Evolutionary conservation across 2,888 invertebrate genomes (phyloP), one percentile per base, ranked within the genome.

Genomic region (Anoncus sp.): DNA sequence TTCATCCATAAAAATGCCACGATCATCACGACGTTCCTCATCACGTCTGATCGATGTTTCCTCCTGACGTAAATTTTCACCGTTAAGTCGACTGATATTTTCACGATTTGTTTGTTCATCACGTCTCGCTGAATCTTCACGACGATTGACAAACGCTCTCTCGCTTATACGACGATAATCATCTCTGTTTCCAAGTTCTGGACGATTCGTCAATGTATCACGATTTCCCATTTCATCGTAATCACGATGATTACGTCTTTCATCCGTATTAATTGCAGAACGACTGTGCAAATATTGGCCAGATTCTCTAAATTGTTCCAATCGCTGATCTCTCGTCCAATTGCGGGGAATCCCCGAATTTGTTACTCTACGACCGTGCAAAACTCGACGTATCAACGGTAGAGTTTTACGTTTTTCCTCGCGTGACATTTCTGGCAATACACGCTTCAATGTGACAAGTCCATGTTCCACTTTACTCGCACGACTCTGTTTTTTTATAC

Each of bases 391-490:
- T 2, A 76, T 62, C 27, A 73, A 38, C 22, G 81, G 77, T 27
- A 76, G 20, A 0, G 76, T 67, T 53, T 78, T 78, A 38, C 77
- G 75, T 38, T 80, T 80, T 35, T 80, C 81, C 31, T 81, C 77
- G 12, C 66, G 53, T 27, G 76, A 76, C 60, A 81, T 75, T 31
- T 80, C 77, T 14, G 81, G 81, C 6, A 81, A 49, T 2, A 80
- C 70, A 4, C 74, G 67, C 53, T 71, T 81, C n/a, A 78, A 14
- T 3, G 81, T 78, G 7, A 78, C 71, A 16, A 81, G 43, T n/a
- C 79, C 73, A 12, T 77, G 79, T n/a, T 82, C 79, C 1, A 82
- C 57, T 22, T 82, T 82, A 40, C 69, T 77, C 9, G 72, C 75
- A n/a, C 77, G 65, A 20, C 75, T 77, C 12, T 79, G 77, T 35